These are phyloP conservation scores for Drosophila villosipedis DNA, from an alignment of 2,888 invertebrate genomes.

Conservation along the genomic window DNA sequence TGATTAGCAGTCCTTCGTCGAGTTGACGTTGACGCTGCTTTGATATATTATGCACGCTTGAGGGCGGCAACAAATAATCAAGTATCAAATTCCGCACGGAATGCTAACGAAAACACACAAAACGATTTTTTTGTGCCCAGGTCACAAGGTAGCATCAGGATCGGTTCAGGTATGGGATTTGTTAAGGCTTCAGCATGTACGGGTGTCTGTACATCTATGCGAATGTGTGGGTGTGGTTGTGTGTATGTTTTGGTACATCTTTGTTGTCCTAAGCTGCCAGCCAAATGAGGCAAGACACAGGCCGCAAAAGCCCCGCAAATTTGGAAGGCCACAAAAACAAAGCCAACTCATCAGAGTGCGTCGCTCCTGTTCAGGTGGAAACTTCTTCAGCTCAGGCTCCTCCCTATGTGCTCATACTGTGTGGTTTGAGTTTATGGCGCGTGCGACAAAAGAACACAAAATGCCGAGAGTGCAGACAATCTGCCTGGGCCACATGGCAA, in stretches of 20 bases:
- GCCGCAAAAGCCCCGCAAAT: constrained; percentile 49
- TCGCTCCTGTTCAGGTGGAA: constrained; percentile 39
- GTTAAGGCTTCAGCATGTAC: constrained; percentile 11
- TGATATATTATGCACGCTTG: constrained; percentile 81
- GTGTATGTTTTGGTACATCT: constrained; percentile 9
- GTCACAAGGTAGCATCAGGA: constrained; percentile 50
- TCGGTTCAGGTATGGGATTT: constrained; percentile 34
- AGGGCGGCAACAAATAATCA: constrained; percentile 81
- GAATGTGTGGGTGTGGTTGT: not conserved
- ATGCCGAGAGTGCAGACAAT: constrained; percentile 46
- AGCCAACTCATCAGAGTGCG: constrained; percentile 56
- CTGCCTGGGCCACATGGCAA: constrained; percentile 43
- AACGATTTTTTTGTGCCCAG: constrained; percentile 61
- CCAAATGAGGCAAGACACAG: constrained; percentile 67
- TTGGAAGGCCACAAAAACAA: constrained; percentile 51
- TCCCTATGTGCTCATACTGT: not conserved
- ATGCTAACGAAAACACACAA: constrained; percentile 73
- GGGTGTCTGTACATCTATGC: not conserved
- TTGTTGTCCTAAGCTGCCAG: constrained; percentile 65
- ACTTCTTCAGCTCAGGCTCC: not conserved
- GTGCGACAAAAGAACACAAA: constrained; percentile 76
- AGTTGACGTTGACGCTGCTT: constrained; percentile 76
- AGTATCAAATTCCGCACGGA: constrained; percentile 81
- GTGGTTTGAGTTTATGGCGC: constrained; percentile 58
- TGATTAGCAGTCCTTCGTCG: constrained; percentile 41